phyloP scores from a whole-genome alignment of 2,888 invertebrate species.

The Eupithecia centaureata region DNA sequence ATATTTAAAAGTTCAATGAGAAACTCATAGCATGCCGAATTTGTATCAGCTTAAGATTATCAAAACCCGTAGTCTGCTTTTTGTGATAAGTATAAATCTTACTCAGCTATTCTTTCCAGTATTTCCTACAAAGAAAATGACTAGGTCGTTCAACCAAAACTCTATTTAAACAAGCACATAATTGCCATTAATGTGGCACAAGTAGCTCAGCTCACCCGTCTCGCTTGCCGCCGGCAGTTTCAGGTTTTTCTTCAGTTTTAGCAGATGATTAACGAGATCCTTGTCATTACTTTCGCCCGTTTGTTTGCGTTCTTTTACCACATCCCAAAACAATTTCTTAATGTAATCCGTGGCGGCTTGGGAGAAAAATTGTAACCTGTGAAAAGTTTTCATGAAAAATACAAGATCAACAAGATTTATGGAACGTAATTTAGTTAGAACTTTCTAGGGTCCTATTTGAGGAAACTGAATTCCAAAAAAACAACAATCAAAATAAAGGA shows the following conservation, averaged over 20 bases:
- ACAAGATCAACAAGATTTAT: background rate
- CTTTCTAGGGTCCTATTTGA: background rate
- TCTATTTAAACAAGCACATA: background rate
- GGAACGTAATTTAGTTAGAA: background rate
- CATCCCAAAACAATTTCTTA: conserved; percentile 61
- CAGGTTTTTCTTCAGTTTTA: conserved; percentile 64
- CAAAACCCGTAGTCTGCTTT: background rate
- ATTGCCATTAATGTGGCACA: background rate
- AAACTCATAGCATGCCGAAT: background rate
- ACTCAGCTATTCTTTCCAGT: background rate
- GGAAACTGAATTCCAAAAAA: background rate
- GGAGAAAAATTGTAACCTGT: conserved; percentile 68
- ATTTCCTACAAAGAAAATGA: background rate
- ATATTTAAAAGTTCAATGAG: too few species aligned
- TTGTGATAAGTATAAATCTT: background rate
- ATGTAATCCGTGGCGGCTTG: conserved; percentile 61
- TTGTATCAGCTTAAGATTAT: background rate
- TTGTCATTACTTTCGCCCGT: conserved; percentile 49
- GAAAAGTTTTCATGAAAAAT: conserved; percentile 11
- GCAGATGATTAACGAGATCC: conserved; percentile 67
- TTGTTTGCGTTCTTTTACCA: conserved; percentile 59
- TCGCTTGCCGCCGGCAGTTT: conserved; percentile 60
- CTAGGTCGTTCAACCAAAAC: background rate
- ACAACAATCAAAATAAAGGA: background rate
- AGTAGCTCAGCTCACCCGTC: conserved; percentile 49